Percentiles rank a stretch among this genome's conserved stretches.
Conservation (phyloP, 2,888 invertebrate species). For the Alloplasta piceator region DNA sequence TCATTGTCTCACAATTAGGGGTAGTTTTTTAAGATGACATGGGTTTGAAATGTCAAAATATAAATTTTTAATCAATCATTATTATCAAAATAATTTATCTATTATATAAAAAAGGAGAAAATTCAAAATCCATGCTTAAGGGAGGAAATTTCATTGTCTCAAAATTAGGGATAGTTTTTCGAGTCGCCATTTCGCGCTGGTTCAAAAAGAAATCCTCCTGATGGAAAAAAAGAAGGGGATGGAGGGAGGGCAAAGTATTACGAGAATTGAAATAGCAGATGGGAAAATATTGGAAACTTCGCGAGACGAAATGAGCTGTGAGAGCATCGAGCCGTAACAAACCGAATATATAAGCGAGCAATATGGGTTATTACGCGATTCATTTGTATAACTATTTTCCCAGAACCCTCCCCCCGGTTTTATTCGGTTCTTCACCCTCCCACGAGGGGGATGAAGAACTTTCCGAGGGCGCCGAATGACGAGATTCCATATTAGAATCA, state of each 20-base stretch:
- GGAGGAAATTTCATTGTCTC: no score
- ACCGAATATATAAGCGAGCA: constrained; percentile 76
- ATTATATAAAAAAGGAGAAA: no score
- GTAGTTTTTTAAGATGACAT: no score
- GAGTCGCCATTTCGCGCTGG: no score
- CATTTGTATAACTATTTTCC: constrained; percentile 77
- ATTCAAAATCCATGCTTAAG: no score
- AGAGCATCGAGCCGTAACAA: constrained; percentile 68
- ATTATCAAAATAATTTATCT: no score
- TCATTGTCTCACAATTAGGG: no score
- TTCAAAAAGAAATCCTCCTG: no score
- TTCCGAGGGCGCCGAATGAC: constrained; percentile 50
- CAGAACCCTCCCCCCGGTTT: not conserved
- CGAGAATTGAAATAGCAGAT: constrained; percentile 66
- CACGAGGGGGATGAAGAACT: constrained; percentile 41
- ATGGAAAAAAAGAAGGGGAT: constrained; percentile 7
- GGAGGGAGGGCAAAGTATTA: not conserved
- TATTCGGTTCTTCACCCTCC: no score
- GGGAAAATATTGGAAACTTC: constrained; percentile 78
- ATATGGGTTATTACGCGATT: constrained; percentile 79
- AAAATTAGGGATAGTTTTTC: no score
- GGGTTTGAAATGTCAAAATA: no score
- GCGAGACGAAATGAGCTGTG: constrained; percentile 71
- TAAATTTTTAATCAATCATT: no score
- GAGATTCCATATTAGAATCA: constrained; percentile 20